Evolutionary conservation across 2,888 invertebrate genomes (phyloP).

Genomic region (Melieria picta): DNA sequence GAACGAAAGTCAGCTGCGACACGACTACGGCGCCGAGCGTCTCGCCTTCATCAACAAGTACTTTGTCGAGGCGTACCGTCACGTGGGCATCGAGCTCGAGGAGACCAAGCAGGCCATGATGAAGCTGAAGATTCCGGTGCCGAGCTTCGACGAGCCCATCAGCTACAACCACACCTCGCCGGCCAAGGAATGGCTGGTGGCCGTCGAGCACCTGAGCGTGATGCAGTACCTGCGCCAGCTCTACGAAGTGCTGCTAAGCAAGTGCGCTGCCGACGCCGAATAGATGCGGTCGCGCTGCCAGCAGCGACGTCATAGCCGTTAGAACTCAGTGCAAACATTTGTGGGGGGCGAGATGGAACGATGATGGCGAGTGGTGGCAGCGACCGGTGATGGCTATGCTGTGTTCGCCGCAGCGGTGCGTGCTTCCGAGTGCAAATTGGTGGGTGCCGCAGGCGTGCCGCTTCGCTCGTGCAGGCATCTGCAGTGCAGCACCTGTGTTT

Average conservation of each 20-base stretch:
- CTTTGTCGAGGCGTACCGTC: background rate
- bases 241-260: background rate
- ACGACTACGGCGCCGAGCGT: background rate
- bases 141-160: slow-evolving; percentile 5
- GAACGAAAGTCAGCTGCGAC: slow-evolving; percentile 18
- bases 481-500: too few species aligned
- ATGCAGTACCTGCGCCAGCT: slow-evolving; percentile 25
- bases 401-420: too few species aligned
- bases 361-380: too few species aligned
- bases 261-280: background rate
- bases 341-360: too few species aligned
- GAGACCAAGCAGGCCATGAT: background rate
- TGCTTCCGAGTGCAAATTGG: too few species aligned
- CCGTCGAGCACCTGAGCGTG: slow-evolving; percentile 41
- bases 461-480: too few species aligned
- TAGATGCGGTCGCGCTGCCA: background rate
- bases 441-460: too few species aligned
- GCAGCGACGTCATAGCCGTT: too few species aligned
- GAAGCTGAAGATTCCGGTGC: background rate
- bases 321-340: too few species aligned
- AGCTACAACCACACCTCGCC: background rate
- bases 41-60: background rate
- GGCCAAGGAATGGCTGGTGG: slow-evolving; percentile 43
- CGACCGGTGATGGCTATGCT: too few species aligned
- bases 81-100: background rate